Percentiles rank a stretch among this genome's conserved stretches.
These are phyloP conservation scores for Calyptomena viridis DNA, from an alignment of 2,113 vertebrate genomes.

Conservation along the genomic window DNA sequence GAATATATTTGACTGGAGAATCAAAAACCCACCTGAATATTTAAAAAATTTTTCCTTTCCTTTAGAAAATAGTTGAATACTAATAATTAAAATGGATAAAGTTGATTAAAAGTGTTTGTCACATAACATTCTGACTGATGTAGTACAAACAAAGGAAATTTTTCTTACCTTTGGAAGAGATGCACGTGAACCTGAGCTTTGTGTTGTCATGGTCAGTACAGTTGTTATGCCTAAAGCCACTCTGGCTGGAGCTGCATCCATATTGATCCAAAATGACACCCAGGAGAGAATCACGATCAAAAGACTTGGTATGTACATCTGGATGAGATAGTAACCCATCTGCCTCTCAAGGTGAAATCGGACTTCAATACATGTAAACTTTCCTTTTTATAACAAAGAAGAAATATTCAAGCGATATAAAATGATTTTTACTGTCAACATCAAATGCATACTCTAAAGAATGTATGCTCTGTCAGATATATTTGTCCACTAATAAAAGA, in stretches of 20 bases:
- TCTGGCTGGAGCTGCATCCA: constrained; percentile 93
- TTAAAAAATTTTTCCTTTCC: background rate
- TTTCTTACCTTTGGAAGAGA: constrained; percentile 89
- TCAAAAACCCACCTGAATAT: accelerated
- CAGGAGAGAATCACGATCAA: constrained; percentile 93
- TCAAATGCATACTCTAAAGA: background rate
- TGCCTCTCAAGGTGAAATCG: constrained; percentile 95
- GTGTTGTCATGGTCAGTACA: constrained; percentile 97
- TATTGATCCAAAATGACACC: constrained; percentile 96
- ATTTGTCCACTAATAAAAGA: background rate
- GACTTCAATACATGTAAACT: constrained; percentile 97
- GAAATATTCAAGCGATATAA: background rate
- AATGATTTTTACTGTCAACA: background rate
- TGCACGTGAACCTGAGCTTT: constrained; percentile 94
- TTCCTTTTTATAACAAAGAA: constrained; percentile 76
- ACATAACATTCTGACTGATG: background rate
- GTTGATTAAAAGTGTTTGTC: background rate
- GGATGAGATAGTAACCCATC: constrained; percentile 99
- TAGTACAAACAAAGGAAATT: background rate
- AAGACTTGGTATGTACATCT: constrained; percentile 92
- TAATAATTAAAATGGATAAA: background rate
- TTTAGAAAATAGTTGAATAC: background rate
- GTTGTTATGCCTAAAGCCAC: constrained; percentile 97
- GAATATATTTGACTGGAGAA: background rate
- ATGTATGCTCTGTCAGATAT: background rate